phyloP scores from a whole-genome alignment of 2,888 invertebrate species.

The Ophraella communa region DNA sequence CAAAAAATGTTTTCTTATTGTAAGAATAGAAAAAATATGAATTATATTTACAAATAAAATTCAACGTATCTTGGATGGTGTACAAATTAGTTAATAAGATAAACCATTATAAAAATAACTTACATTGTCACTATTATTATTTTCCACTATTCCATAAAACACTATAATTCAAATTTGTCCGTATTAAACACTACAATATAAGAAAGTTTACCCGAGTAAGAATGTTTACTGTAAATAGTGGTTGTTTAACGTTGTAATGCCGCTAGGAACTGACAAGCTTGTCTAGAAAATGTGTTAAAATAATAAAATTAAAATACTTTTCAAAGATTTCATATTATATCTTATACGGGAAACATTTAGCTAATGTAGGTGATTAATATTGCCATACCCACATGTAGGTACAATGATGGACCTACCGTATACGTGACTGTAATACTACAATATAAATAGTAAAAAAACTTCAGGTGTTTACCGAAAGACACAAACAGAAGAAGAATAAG shows the following conservation, averaged over 20 bases:
- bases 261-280: neutral
- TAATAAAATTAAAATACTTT: neutral
- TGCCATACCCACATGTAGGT: slow-evolving; percentile 5
- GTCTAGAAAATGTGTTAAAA: neutral
- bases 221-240: neutral
- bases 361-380: neutral
- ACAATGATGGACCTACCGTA: neutral
- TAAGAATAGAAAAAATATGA: slow-evolving; percentile 6
- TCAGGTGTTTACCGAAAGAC: neutral
- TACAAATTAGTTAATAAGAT: too few species aligned
- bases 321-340: neutral
- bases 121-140: too few species aligned
- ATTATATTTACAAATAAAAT: too few species aligned
- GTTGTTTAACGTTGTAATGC: neutral
- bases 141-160: too few species aligned
- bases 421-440: neutral
- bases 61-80: too few species aligned
- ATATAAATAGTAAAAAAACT: neutral
- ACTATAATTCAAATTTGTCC: too few species aligned
- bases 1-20: slow-evolving; percentile 10
- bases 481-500: neutral
- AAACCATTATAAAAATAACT: too few species aligned
- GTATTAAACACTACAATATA: too few species aligned
- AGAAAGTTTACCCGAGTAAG: too few species aligned
- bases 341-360: slow-evolving; percentile 3